Base-by-base conservation (phyloP, 2,888 invertebrate species). In the Tetheella fluctuosa region DNA sequence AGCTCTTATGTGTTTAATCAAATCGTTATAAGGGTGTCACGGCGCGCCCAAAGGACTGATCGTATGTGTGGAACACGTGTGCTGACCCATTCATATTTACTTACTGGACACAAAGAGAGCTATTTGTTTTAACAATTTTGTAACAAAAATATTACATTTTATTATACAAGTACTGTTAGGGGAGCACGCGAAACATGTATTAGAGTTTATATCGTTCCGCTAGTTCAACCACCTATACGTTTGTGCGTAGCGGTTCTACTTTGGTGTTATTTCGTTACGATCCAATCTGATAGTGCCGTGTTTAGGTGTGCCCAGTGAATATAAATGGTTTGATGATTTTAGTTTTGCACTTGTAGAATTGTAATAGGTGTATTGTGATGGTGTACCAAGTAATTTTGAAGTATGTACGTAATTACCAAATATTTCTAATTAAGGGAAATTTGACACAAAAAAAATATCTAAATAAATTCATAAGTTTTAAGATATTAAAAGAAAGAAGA, bases 1-100 rank as follows among this genome's bases (percentile, higher is more conserved):
- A 73, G 77, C 71, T 71, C 91, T 90, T 90, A 90, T 86, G 89
- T 89, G 83, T 91, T 91, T 91, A 91, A 91, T 91, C 90, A 91
- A 91, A 91, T 85, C 84, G 86, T 84, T 87, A 83, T 79, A 86
- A 85, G 84, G 86, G 85, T 86, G 88, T 85, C 86, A 87, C 83
- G 83, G 82, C 77, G 79, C 79, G 82, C 79, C 80, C 77, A 83
- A 84, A 86, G 84, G 84, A 83, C 79, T 86, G 85, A 89, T 89
- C 88, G 86, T 86, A 85, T 85, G 84, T 79, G 74, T 73, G 72
- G 79, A 83, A 83, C 84, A 39, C 5, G 10, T 15, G 39, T 84
- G 86, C 86, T 86, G 87, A 88, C 83, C 84, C 76, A 66, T 69
- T 71, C 80, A 65, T 79, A 75, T 74, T 67, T 68, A 70, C 68